Evolutionary conservation across 2,113 vertebrate species (phyloP).

Genomic region (Origma solitaria): DNA sequence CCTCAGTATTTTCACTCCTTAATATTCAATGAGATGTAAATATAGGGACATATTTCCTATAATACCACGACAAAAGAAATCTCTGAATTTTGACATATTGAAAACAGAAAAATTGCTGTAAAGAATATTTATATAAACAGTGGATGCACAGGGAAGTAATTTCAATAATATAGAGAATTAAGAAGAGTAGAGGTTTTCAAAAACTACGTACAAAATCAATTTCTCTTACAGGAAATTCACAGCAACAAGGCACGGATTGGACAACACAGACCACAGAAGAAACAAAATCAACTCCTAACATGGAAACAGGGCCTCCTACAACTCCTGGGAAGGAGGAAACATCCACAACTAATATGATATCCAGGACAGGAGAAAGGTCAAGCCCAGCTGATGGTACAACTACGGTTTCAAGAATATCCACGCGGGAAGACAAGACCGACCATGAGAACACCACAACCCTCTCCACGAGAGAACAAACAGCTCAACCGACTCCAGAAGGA

Average conservation of each 20-base stretch:
- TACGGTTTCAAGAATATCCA: neutral
- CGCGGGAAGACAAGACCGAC: neutral
- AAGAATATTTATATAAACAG: accelerated
- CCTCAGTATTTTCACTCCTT: accelerated
- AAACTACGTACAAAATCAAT: accelerated
- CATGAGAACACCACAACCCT: neutral
- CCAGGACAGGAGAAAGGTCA: neutral
- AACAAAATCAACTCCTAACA: accelerated
- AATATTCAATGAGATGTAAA: accelerated
- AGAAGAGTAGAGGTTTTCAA: accelerated
- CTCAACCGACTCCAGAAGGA: too few relatives aligned
- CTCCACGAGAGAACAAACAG: neutral
- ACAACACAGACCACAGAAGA: accelerated
- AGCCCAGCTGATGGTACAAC: neutral
- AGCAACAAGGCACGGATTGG: accelerated
- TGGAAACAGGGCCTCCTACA: accelerated
- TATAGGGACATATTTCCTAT: accelerated
- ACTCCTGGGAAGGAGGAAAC: too few relatives aligned
- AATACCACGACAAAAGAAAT: accelerated
- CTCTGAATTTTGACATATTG: accelerated
- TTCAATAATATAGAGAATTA: accelerated
- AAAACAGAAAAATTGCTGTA: accelerated
- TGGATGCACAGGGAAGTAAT: accelerated
- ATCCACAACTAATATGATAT: too few relatives aligned
- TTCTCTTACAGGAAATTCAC: neutral